A percentile compares a stretch with the other conserved stretches of the same genome.
phyloP scores from a whole-genome alignment of 2,888 invertebrate genomes.

The Stenodema calcarata region DNA sequence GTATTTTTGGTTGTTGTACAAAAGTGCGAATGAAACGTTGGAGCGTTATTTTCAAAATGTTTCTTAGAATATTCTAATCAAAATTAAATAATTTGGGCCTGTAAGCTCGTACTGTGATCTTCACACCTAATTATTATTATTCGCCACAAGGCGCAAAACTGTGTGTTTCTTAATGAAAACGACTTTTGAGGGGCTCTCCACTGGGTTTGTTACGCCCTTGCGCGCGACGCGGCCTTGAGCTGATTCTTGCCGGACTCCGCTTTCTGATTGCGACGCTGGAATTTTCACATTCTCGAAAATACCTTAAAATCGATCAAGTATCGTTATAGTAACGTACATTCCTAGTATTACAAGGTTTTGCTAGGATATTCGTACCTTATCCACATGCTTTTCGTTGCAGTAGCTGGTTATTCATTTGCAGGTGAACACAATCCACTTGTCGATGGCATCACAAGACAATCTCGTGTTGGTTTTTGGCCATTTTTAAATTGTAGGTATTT shows the following conservation, averaged over 20 bases:
- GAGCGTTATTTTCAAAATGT: neutral
- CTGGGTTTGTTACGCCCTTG: neutral
- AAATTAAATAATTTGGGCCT: neutral
- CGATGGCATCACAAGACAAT: too few relatives aligned
- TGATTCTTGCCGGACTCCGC: conserved; percentile 35
- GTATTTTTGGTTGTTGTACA: neutral
- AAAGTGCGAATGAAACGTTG: neutral
- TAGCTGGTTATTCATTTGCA: too few relatives aligned
- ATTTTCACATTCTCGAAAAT: neutral
- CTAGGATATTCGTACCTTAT: too few relatives aligned
- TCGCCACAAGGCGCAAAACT: neutral
- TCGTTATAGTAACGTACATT: too few relatives aligned
- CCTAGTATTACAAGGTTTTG: too few relatives aligned
- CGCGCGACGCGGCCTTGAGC: conserved; percentile 35
- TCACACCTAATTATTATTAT: neutral
- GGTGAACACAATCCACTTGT: too few relatives aligned
- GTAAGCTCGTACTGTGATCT: conserved; percentile 27
- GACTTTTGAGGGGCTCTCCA: neutral
- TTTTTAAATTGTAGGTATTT: too few relatives aligned
- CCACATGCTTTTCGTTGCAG: too few relatives aligned
- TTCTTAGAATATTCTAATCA: neutral
- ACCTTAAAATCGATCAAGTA: neutral
- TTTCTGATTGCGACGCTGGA: conserved; percentile 22
- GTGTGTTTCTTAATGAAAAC: neutral
- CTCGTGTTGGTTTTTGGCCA: too few relatives aligned